Base-by-base conservation (phyloP, 2,888 invertebrate genomes). In the Salticus scenicus region DNA sequence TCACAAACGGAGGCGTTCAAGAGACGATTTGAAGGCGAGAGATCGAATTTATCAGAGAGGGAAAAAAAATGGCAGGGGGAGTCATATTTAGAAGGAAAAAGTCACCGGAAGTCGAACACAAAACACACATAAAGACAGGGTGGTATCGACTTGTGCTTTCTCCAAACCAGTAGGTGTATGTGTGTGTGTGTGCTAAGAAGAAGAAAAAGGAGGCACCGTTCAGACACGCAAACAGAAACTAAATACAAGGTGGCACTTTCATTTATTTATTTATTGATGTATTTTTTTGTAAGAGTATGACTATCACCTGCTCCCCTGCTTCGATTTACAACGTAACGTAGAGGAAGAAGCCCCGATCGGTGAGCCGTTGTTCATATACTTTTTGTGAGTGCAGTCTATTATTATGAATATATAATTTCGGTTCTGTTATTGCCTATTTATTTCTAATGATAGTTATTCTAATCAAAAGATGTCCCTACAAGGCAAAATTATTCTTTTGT, bases 171-270 rank as follows among this genome's bases (percentile, higher is more conserved):
- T 69, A 24, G 69, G 69, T 31, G 20, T 2, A 20, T 17, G 20
- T 67, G 17, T 20, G 27, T 20, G n/a, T 30, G 31, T 17, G 67
- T 5, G n/a, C 17, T 70, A 31, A 64, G 71, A 78, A 71, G 20
- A 64, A 64, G 37, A 63, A 24, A 51, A 20, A 37, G 57, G 63
- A 64, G 41, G 37, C 8, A 69, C 24, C 8, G 30, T 30, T 12
- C 30, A 69, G 24, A 66, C 76, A 76, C 76, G 67, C 76, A 69
- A 76, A 69, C 57, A 57, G 24, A 57, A 24, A 57, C 57, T 57
- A 24, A 24, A 57, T 57, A 24, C 24, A 57, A 47, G 47, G 47
- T 24, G 57, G 1, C 4, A 57, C 24, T n/a, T 24, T 57, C 5
- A 5, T 57, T 57, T 57, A 24, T 57, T 57, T 47, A 47, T 17